A percentile compares a stretch with the other conserved stretches of the same genome.
Evolutionary conservation across 2,888 invertebrate genomes (phyloP).

Genomic region (Apoderus coryli): DNA sequence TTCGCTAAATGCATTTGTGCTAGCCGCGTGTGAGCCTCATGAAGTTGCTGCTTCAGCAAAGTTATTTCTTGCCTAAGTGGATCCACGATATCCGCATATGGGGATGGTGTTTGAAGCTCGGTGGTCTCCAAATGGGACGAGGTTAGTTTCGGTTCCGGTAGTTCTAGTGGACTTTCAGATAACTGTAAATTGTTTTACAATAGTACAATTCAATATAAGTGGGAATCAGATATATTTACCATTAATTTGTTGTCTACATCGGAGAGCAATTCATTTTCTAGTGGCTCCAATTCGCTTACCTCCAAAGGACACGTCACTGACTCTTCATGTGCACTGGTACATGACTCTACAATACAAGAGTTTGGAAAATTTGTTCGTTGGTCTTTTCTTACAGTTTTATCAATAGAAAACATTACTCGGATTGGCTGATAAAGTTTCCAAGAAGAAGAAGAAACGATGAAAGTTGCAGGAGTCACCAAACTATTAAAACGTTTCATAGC

Average conservation of each 20-base stretch:
- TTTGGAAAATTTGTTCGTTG: too few species aligned
- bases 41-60: slow-evolving; percentile 28
- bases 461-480: too few species aligned
- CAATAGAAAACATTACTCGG: too few species aligned
- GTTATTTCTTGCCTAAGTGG: slow-evolving; percentile 30
- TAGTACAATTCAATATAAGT: slow-evolving; percentile 4
- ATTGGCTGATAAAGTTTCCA: too few species aligned
- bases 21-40: slow-evolving; percentile 29
- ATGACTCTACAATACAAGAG: slow-evolving; percentile 27
- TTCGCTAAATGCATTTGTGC: slow-evolving; percentile 21
- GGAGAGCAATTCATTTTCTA: slow-evolving; percentile 35
- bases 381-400: too few species aligned
- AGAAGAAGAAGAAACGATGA: too few species aligned
- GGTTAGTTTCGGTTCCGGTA: slow-evolving; percentile 31
- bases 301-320: slow-evolving; percentile 37
- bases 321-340: slow-evolving; percentile 41
- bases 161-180: slow-evolving; percentile 31
- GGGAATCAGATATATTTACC: slow-evolving; percentile 22
- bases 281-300: slow-evolving; percentile 40
- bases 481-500: too few species aligned
- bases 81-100: slow-evolving; percentile 29
- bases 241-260: slow-evolving; percentile 31
- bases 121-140: slow-evolving; percentile 28
- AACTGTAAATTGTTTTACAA: slow-evolving; percentile 21
- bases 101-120: slow-evolving; percentile 21